phyloP scores from a whole-genome alignment of 1,140 invertebrate genomes.

The Meloidogyne hapla region DNA sequence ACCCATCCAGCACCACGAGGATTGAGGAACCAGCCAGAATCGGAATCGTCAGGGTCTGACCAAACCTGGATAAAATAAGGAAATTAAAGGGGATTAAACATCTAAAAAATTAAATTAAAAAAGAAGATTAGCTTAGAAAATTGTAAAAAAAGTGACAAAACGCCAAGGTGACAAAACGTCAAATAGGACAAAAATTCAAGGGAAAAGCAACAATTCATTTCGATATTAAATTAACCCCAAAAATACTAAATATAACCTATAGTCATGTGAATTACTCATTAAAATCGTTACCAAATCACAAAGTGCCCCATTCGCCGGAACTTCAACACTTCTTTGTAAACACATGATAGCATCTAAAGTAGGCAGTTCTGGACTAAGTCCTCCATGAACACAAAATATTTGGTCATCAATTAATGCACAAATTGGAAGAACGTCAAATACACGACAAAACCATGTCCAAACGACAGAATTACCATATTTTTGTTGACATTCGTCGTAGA shows the following conservation, averaged over 20 bases:
- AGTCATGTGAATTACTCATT: too few relatives aligned
- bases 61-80: slow-evolving; percentile 72
- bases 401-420: slow-evolving; percentile 59
- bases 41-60: slow-evolving; percentile 93
- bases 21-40: slow-evolving; percentile 80
- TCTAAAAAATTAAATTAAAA: too few relatives aligned
- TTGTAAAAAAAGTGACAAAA: too few relatives aligned
- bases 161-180: too few relatives aligned
- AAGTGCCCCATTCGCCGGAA: slow-evolving; percentile 55
- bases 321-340: slow-evolving; percentile 54
- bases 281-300: slow-evolving; percentile 68
- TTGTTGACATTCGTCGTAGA: slow-evolving; percentile 64
- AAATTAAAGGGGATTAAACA: too few relatives aligned
- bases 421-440: slow-evolving; percentile 62
- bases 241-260: too few relatives aligned
- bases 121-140: too few relatives aligned
- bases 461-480: slow-evolving; percentile 63
- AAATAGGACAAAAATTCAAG: too few relatives aligned
- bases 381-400: slow-evolving; percentile 60
- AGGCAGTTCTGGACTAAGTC: slow-evolving; percentile 57
- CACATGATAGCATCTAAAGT: slow-evolving; percentile 51
- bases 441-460: slow-evolving; percentile 60
- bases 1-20: slow-evolving; percentile 84
- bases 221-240: too few relatives aligned
- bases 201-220: too few relatives aligned